Evolutionary conservation across 2,888 invertebrate genomes (phyloP).

Genomic region (Andrena camellia): DNA sequence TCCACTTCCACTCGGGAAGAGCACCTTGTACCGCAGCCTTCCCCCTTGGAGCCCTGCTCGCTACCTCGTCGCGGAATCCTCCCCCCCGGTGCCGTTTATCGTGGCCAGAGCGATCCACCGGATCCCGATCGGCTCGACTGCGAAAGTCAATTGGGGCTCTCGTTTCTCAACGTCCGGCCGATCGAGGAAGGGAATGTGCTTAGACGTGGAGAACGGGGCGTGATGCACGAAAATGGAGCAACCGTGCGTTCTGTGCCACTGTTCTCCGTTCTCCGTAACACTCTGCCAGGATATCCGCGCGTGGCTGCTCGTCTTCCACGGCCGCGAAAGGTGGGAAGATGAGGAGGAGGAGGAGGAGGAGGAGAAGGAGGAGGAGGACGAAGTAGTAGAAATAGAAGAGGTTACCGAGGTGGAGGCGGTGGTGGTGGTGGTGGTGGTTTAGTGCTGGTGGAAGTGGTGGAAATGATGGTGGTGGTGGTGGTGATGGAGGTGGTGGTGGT

Average conservation of each 20-base stretch:
- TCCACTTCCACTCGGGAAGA: conserved; percentile 59
- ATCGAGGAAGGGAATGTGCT: not conserved
- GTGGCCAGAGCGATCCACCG: not conserved
- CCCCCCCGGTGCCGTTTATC: not conserved
- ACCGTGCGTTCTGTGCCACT: conserved; percentile 68
- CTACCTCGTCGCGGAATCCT: not conserved
- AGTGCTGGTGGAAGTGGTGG: conserved; percentile 44
- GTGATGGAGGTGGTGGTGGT: conserved; percentile 33
- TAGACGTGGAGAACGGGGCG: conserved; percentile 22
- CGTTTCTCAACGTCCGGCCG: not conserved
- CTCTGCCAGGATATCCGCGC: conserved; percentile 73
- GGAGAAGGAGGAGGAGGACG: conserved; percentile 61
- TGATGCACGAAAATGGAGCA: conserved; percentile 69
- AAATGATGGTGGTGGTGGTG: conserved; percentile 40
- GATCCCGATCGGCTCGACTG: conserved; percentile 4
- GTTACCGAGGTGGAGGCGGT: conserved; percentile 58
- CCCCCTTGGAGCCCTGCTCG: not conserved
- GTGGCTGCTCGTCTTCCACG: conserved; percentile 74
- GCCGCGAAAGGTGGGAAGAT: conserved; percentile 72
- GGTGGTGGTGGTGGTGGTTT: conserved; percentile 38
- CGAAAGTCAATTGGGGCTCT: not conserved
- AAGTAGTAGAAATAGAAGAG: conserved; percentile 65
- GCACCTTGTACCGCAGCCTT: not conserved
- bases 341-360: conserved; percentile 66
- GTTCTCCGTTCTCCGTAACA: conserved; percentile 72